Base-by-base conservation (phyloP, 2,113 vertebrate species). In the Sialia sialis region DNA sequence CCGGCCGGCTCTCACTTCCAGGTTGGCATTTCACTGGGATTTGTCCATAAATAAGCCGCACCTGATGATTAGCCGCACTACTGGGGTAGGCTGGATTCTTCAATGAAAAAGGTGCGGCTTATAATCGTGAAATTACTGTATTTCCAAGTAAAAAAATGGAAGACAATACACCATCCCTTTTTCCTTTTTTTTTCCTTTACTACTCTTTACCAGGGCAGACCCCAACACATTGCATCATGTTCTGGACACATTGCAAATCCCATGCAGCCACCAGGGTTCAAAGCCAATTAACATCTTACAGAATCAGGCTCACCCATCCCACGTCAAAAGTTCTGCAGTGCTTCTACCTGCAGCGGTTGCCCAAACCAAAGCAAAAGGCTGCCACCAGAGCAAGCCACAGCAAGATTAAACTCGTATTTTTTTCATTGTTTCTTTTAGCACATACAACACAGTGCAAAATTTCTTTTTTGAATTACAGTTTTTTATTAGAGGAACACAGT, bases 401-500 rank as follows among this genome's bases (percentile, higher is more conserved):
- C 59, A 48, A 55, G 68, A 69, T 55, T 8, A 43, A 46, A 25
- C 9, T 58, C 5, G 0, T 3, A 2, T 13, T 34, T 23, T 34
- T 23, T n/a, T 25, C 56, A 4, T 16, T 11, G 6, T 54, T 58
- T 41, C 11, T 64, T 52, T 30, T 8, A 46, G 38, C 63, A 52
- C 43, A 66, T 1, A 86, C 8, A 20, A 36, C 78, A 25, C 51
- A 54, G 30, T 3, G 10, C 59, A 22, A 22, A 75, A n/a, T 3
- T 14, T 2, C 8, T 34, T 36, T 60, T 58, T 8, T n/a, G 10
- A 74, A 46, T 80, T 16, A 39, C 21, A 11, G 6, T 81, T 87
- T 72, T 96, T 96, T 95, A 95, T 97, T 96, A 88, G 63, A 48
- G 2, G 60, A 78, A 84, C 55, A 90, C 1, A 3, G 11, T 49